phyloP scores from a whole-genome alignment of 2,888 invertebrate species.

The Trichacis sp. region DNA sequence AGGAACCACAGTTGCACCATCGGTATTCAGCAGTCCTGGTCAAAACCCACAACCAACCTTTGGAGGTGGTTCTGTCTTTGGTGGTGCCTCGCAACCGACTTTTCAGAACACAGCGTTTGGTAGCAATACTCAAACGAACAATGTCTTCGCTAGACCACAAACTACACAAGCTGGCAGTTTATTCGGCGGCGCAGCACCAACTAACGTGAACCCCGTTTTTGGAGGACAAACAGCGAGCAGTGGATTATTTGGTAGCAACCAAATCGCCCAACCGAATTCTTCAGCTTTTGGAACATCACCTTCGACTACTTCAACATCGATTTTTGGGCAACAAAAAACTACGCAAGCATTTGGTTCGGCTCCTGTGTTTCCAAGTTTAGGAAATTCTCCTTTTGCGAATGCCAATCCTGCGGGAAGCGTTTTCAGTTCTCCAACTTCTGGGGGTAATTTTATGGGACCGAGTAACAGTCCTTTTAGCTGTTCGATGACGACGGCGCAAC shows the following conservation, averaged over 20 bases:
- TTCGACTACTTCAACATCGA: slow-evolving; percentile 34
- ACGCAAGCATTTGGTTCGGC: slow-evolving; percentile 55
- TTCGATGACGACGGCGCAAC: neutral
- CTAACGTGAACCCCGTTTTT: slow-evolving; percentile 45
- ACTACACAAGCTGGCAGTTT: slow-evolving; percentile 48
- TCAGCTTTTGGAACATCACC: slow-evolving; percentile 29
- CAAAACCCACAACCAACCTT: slow-evolving; percentile 48
- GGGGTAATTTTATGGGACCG: slow-evolving; percentile 36
- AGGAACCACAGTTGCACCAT: slow-evolving; percentile 34
- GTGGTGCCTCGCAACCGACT: slow-evolving; percentile 42
- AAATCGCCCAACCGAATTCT: neutral
- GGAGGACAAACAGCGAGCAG: slow-evolving; percentile 13
- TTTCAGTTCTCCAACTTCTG: slow-evolving; percentile 43
- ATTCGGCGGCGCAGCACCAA: slow-evolving; percentile 50
- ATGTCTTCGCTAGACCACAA: slow-evolving; percentile 50
- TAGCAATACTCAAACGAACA: slow-evolving; percentile 38
- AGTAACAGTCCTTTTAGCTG: too few relatives aligned
- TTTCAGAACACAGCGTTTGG: slow-evolving; percentile 54
- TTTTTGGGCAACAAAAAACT: slow-evolving; percentile 52
- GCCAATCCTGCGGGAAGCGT: slow-evolving; percentile 14
- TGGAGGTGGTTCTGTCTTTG: slow-evolving; percentile 49
- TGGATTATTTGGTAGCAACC: slow-evolving; percentile 8
- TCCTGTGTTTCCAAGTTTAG: slow-evolving; percentile 53
- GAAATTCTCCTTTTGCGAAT: too few relatives aligned
- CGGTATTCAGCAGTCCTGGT: slow-evolving; percentile 45